Percentiles rank a stretch among this genome's conserved stretches.
Conservation (phyloP, 1,140 invertebrate genomes). For the Andricus grossulariae region DNA sequence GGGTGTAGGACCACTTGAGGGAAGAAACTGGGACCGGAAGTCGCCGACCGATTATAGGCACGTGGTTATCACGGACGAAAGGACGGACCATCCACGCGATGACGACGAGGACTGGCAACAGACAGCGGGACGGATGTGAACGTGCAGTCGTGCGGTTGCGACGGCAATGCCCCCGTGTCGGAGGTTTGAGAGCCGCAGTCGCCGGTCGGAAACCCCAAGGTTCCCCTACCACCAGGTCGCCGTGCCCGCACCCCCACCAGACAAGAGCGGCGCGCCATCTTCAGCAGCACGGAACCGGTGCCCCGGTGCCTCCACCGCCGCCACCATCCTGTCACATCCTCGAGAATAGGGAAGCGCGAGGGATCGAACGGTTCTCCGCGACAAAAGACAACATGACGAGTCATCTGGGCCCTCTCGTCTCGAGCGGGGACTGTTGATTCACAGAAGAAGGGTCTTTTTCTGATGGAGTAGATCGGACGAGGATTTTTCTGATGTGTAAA, state of each 20-base stretch:
- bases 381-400: neutral
- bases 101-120: conserved; percentile 1
- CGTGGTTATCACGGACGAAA: neutral
- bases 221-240: conserved; percentile 45
- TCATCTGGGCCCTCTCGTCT: neutral
- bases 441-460: no score
- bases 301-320: conserved; percentile 50
- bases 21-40: conserved; percentile 17
- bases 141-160: conserved; percentile 65
- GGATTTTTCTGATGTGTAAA: no score
- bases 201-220: conserved; percentile 59
- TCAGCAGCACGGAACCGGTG: conserved; percentile 57
- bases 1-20: neutral
- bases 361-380: conserved; percentile 34
- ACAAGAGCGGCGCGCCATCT: conserved; percentile 43
- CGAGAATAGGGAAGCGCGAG: conserved; percentile 47
- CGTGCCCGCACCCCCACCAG: conserved; percentile 51
- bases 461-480: no score
- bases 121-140: conserved; percentile 38
- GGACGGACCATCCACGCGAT: neutral
- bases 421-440: no score
- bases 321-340: conserved; percentile 48
- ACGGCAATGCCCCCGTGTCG: conserved; percentile 69
- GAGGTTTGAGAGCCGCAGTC: conserved; percentile 63
- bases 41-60: neutral